Conservation (phyloP, 1,140 invertebrate genomes). For the Carcinoscorpius rotundicauda region DNA sequence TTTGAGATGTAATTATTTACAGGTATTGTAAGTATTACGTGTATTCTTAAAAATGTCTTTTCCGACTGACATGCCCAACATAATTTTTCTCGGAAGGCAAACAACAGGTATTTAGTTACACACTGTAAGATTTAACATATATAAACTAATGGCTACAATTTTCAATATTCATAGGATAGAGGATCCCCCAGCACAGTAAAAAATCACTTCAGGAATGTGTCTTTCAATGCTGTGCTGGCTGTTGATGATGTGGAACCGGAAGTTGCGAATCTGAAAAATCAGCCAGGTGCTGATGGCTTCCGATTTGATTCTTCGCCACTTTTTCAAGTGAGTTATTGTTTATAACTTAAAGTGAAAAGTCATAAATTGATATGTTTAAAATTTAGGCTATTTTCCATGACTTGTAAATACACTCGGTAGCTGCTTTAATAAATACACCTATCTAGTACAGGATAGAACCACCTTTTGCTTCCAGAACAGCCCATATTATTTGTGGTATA, state of each 20-base stretch:
- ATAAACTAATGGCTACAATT: not conserved
- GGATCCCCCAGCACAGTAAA: slow-evolving; percentile 29
- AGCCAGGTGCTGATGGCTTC: slow-evolving; percentile 34
- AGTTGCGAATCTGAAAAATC: slow-evolving; percentile 25
- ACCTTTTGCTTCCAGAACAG: too few relatives aligned
- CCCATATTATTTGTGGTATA: too few relatives aligned
- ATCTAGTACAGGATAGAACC: too few relatives aligned
- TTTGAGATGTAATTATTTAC: too few relatives aligned
- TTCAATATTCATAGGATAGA: slow-evolving; percentile 28
- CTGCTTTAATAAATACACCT: too few relatives aligned
- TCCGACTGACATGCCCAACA: too few relatives aligned
- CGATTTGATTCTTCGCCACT: slow-evolving; percentile 31
- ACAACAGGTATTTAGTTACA: too few relatives aligned
- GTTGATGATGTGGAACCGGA: slow-evolving; percentile 25
- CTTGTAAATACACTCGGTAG: too few relatives aligned
- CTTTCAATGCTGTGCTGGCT: slow-evolving; percentile 31
- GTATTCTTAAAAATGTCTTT: too few relatives aligned
- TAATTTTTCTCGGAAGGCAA: too few relatives aligned
- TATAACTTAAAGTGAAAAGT: not conserved
- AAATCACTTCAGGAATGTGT: slow-evolving; percentile 27
- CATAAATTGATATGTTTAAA: not conserved
- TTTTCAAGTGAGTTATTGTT: slow-evolving; percentile 29
- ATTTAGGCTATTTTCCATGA: too few relatives aligned
- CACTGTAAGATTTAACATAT: not conserved
- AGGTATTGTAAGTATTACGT: too few relatives aligned